Evolutionary conservation across 2,113 vertebrate species (phyloP), one percentile per base, ranked within the genome.

Genomic region (Eublepharis macularius): DNA sequence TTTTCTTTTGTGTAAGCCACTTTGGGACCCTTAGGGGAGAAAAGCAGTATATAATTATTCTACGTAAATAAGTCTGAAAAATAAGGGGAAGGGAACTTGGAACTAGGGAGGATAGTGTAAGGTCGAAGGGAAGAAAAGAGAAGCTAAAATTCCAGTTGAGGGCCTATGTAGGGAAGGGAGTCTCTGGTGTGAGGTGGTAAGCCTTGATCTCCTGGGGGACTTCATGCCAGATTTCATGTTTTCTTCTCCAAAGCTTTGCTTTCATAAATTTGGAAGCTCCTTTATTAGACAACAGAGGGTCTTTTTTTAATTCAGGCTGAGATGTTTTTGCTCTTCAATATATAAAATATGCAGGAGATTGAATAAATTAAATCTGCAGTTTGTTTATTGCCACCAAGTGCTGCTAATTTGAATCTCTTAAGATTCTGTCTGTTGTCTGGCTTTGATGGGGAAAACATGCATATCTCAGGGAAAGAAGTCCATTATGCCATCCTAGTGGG

Each of bases 381-480:
- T 45, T 82, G 12, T 14, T 65, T 87, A 57, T 80, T 80, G 74
- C 36, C 51, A 47, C 39, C n/a, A 26, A 84, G 39, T 72, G 70
- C 82, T 73, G 0, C n/a, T n/a, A n/a, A 54, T 81, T 81, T n/a
- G 88, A 11, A 57, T 89, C 76, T 85, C 90, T 29, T 72, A 65
- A 45, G 83, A 80, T 76, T 86, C n/a, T 76, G 4, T 39, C 65
- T n/a, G 32, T 84, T 90, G 87, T 13, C 0, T 89, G 76, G 4
- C 87, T 36, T 43, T 88, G 81, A 84, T 47, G 78, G 60, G 43
- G 83, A 41, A 69, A 3, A 12, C 66, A 47, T 81, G 60, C 60
- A 79, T 82, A 80, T 85, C 78, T 29, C 91, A 69, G 57, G 41
- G 51, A 43, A 78, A 85, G 69, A 75, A 87, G 29, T 86, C 54